A percentile compares a stretch with the other conserved stretches of the same genome.
Evolutionary conservation across 2,797 vertebrate species (phyloP).

Genomic region (Anguilla megastoma): DNA sequence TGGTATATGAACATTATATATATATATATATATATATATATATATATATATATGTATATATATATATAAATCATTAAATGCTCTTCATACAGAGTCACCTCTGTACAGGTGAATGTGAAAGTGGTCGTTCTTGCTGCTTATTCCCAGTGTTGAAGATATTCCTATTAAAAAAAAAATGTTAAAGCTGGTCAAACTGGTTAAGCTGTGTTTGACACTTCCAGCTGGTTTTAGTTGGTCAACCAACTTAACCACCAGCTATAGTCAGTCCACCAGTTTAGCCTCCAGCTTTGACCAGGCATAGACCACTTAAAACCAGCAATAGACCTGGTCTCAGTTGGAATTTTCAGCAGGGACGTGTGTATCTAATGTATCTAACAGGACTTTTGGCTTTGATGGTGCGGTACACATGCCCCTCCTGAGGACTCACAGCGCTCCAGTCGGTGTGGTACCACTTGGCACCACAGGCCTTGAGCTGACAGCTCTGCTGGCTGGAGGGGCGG

Average conservation of each 20-base stretch:
- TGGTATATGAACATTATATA: too few relatives aligned
- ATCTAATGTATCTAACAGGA: neutral
- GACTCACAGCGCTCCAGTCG: slow-evolving; percentile 92
- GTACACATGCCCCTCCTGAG: neutral
- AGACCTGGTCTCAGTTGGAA: neutral
- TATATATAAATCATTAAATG: neutral
- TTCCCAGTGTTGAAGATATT: too few relatives aligned
- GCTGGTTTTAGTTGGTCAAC: too few relatives aligned
- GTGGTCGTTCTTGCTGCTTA: neutral
- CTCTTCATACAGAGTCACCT: neutral
- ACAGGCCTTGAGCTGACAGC: slow-evolving; percentile 85
- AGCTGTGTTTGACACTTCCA: too few relatives aligned
- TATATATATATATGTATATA: too few relatives aligned
- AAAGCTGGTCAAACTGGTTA: too few relatives aligned
- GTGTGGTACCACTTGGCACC: slow-evolving; percentile 94
- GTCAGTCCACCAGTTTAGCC: too few relatives aligned
- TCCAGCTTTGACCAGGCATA: too few relatives aligned
- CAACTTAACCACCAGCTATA: too few relatives aligned
- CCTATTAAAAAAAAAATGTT: too few relatives aligned
- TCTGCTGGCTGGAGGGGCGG: slow-evolving; percentile 83
- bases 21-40: too few relatives aligned
- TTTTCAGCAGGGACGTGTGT: neutral
- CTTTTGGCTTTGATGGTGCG: neutral
- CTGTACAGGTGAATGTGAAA: neutral
- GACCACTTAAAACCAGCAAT: too few relatives aligned